Evolutionary conservation across 2,888 invertebrate species (phyloP).

Genomic region (Thymelicus sylvestris): DNA sequence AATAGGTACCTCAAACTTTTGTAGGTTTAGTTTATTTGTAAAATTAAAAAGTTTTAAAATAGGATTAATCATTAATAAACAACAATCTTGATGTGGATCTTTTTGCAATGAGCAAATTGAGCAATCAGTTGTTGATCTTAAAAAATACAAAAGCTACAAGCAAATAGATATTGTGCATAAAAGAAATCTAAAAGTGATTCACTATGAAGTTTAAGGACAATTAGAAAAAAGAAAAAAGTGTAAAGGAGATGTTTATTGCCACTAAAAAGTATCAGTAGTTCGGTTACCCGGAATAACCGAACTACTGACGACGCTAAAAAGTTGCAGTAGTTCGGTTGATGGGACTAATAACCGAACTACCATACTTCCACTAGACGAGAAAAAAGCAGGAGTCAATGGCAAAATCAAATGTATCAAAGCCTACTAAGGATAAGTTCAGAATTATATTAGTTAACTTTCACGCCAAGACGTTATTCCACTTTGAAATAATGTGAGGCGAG

Average conservation of each 20-base stretch:
- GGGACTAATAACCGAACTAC: not conserved
- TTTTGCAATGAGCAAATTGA: not conserved
- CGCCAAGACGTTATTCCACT: slow-evolving; percentile 45
- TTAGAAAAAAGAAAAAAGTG: not conserved
- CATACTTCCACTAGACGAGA: too few species aligned
- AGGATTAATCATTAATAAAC: too few species aligned
- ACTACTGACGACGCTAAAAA: too few species aligned
- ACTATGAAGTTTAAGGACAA: not conserved
- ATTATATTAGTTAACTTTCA: slow-evolving; percentile 44
- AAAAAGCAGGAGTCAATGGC: not conserved
- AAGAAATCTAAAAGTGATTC: not conserved
- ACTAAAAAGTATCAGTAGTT: too few species aligned
- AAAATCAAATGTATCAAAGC: slow-evolving; percentile 9
- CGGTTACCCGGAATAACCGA: too few species aligned
- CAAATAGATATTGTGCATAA: not conserved
- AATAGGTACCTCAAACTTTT: too few species aligned
- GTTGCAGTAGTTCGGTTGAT: not conserved
- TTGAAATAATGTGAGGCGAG: slow-evolving; percentile 56
- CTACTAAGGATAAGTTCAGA: slow-evolving; percentile 13
- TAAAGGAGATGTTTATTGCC: not conserved
- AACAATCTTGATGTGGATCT: too few species aligned
- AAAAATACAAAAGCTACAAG: not conserved
- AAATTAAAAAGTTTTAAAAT: too few species aligned
- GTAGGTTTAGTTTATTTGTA: too few species aligned
- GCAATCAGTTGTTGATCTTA: not conserved